A percentile compares a stretch with the other conserved stretches of the same genome.
Evolutionary conservation across 2,888 invertebrate species (phyloP).

Genomic region (Notodonta ziczac): DNA sequence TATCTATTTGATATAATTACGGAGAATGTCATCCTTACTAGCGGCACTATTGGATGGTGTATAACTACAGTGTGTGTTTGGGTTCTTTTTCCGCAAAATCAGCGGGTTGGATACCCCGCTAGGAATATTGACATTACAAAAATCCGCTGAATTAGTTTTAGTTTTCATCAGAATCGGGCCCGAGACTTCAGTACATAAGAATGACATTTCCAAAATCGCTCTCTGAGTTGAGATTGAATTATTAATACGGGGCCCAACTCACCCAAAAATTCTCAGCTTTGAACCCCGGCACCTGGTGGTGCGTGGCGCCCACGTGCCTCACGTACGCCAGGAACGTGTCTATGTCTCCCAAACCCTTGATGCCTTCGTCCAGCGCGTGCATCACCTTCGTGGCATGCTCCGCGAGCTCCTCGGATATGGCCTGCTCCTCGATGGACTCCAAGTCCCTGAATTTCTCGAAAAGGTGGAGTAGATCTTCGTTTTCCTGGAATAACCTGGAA

Average conservation of each 20-base stretch:
- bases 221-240: too few species aligned
- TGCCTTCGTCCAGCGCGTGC: conserved; percentile 94
- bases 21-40: too few species aligned
- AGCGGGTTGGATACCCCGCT: too few species aligned
- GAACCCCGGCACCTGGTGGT: conserved; percentile 92
- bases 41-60: too few species aligned
- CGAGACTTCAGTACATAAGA: too few species aligned
- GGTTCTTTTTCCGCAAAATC: too few species aligned
- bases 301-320: conserved; percentile 91
- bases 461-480: conserved; percentile 89
- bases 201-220: too few species aligned
- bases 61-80: too few species aligned
- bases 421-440: conserved; percentile 90
- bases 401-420: conserved; percentile 91
- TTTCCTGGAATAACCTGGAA: conserved; percentile 93
- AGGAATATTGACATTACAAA: too few species aligned
- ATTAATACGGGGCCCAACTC: conserved; percentile 45
- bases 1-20: too few species aligned
- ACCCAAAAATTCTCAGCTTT: conserved; percentile 95
- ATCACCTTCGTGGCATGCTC: conserved; percentile 95
- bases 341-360: conserved; percentile 91
- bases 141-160: too few species aligned
- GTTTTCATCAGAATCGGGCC: too few species aligned
- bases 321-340: conserved; percentile 92
- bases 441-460: conserved; percentile 92